Conservation (phyloP, 2,888 invertebrate species). For the Petrolisthes cinctipes region DNA sequence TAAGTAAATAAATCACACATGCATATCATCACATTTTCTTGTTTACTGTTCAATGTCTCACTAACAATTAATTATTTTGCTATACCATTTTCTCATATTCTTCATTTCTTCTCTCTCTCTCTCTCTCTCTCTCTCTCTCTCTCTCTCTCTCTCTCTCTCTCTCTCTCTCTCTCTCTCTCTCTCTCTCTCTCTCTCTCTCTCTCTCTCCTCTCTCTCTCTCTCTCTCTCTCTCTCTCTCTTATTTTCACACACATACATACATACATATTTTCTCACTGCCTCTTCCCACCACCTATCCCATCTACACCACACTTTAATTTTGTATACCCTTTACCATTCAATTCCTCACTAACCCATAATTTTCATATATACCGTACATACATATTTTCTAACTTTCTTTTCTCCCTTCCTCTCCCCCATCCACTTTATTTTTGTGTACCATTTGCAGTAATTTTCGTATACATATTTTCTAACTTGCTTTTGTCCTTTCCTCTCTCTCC, state of each 20-base stretch:
- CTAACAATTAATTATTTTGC: neutral
- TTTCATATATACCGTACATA: too few relatives aligned
- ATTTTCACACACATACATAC: neutral
- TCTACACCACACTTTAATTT: too few relatives aligned
- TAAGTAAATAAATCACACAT: too few relatives aligned
- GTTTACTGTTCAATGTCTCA: neutral
- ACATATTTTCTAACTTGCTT: neutral
- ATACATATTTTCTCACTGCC: neutral
- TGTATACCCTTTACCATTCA: neutral
- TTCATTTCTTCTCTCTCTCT: neutral
- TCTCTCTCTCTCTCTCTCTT: neutral
- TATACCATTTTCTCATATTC: neutral
- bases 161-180: neutral
- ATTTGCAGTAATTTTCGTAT: neutral
- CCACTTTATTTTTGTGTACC: neutral
- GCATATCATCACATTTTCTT: too few relatives aligned
- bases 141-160: neutral
- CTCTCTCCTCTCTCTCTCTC: neutral
- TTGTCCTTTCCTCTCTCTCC: neutral
- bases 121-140: conserved; percentile 8
- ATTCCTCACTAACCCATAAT: neutral
- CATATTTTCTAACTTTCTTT: neutral
- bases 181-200: neutral
- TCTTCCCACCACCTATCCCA: too few relatives aligned
- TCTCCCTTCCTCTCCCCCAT: neutral